Evolutionary conservation across 2,888 invertebrate genomes (phyloP), one percentile per base, ranked within the genome.

Genomic region (Pimpla rufipes): DNA sequence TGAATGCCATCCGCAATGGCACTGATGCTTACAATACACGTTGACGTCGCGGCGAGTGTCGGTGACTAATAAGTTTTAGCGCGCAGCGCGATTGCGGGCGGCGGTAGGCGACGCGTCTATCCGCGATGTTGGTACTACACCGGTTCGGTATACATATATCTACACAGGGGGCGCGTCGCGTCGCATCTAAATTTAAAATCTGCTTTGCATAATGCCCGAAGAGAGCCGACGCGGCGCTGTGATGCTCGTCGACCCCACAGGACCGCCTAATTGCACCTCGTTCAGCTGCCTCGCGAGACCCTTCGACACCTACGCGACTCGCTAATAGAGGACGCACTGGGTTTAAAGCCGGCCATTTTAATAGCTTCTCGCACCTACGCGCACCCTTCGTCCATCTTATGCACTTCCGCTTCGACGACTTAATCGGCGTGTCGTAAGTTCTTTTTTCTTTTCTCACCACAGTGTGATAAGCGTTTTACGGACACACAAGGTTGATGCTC

Each of bases 101-200:
- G 21, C 66, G 16, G 42, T 64, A 45, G n/a, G 16, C 21, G 55
- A 57, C 55, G 29, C 35, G 57, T 13, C 13, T 42, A 8, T 8
- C 23, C 13, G 37, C n/a, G 23, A 21, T 66, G 57, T 59, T 13
- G 16, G 29, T 55, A 50, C 47, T 2, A 47, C 18, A 16, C n/a
- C 37, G 8, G 13, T 21, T 35, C 37, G 8, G 13, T 37, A 21
- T 11, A 42, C 37, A 64, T 71, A 62, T n/a, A n/a, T n/a, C n/a
- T n/a, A n/a, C n/a, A n/a, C n/a, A n/a, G n/a, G n/a, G 75, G 79
- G 75, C 79, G 71, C 79, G 83, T 79, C 76, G 59, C 50, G 66
- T 88, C 89, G 88, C 92, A 92, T 93, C 91, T 92, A 90, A 93
- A 93, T 93, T 92, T 92, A 92, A 93, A 93, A 93, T 93, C 91